These are phyloP conservation scores for Brotula barbata DNA, from an alignment of 2,797 vertebrate species.

Conservation along the genomic window DNA sequence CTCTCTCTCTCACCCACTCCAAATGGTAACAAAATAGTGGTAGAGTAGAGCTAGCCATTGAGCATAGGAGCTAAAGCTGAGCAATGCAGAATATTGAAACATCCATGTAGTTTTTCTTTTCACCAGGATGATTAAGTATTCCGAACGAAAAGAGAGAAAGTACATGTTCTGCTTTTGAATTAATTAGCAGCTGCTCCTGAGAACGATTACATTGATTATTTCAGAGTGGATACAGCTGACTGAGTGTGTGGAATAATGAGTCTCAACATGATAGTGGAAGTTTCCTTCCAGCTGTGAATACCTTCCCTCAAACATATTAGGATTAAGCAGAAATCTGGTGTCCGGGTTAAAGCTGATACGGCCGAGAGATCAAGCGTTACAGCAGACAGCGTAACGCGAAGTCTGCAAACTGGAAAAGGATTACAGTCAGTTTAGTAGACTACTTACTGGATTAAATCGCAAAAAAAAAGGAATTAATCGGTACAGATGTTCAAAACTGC, in stretches of 20 bases:
- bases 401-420: neutral
- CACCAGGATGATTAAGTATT: too few relatives aligned
- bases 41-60: too few relatives aligned
- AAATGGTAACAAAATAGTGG: too few relatives aligned
- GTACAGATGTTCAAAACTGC: too few relatives aligned
- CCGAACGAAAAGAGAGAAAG: neutral
- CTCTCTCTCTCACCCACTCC: too few relatives aligned
- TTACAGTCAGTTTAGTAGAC: neutral
- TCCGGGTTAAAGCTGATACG: slow-evolving; percentile 5
- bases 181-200: neutral
- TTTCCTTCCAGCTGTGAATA: neutral
- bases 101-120: too few relatives aligned
- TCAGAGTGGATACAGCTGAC: neutral
- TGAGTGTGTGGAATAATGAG: neutral
- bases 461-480: neutral
- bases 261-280: neutral
- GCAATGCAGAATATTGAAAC: too few relatives aligned
- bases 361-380: slow-evolving; percentile 5
- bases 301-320: neutral
- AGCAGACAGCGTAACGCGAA: neutral
- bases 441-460: neutral
- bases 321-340: slow-evolving; percentile 13
- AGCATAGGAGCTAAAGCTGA: too few relatives aligned
- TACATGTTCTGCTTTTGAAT: neutral
- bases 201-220: neutral